A percentile compares a stretch with the other conserved stretches of the same genome.
Conservation (phyloP, 1,140 invertebrate species). For the Scaptomyza montana region DNA sequence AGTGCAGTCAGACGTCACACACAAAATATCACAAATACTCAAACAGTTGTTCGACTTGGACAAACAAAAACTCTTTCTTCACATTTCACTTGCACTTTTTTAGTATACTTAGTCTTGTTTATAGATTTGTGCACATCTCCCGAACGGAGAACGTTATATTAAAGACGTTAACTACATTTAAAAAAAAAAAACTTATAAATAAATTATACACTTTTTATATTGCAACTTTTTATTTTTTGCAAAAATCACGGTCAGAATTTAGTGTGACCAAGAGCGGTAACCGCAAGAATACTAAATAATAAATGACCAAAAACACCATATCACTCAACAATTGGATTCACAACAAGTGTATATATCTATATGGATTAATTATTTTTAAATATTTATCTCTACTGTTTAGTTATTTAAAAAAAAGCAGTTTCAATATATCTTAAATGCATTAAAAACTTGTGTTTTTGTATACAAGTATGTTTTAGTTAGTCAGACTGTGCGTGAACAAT, state of each 20-base stretch:
- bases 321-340: too few species aligned
- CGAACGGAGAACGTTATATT: neutral
- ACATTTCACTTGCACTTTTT: conserved; percentile 41
- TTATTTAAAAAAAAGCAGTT: too few species aligned
- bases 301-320: neutral
- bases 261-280: conserved; percentile 20
- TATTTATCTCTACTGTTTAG: too few species aligned
- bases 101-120: neutral
- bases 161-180: conserved; percentile 4
- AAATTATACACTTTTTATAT: conserved; percentile 32
- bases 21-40: conserved; percentile 46
- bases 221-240: conserved; percentile 41
- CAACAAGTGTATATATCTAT: too few species aligned
- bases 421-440: too few species aligned
- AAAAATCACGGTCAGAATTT: conserved; percentile 48
- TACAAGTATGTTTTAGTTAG: too few species aligned
- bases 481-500: too few species aligned
- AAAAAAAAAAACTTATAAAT: conserved; percentile 16
- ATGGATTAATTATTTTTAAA: too few species aligned
- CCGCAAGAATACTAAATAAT: neutral
- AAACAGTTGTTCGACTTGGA: conserved; percentile 38
- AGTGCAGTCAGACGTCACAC: conserved; percentile 67
- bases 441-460: too few species aligned
- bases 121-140: neutral
- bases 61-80: conserved; percentile 50